Percentiles rank a stretch among this genome's conserved stretches.
Conservation (phyloP, 1,140 invertebrate genomes). For the Achroia grisella region DNA sequence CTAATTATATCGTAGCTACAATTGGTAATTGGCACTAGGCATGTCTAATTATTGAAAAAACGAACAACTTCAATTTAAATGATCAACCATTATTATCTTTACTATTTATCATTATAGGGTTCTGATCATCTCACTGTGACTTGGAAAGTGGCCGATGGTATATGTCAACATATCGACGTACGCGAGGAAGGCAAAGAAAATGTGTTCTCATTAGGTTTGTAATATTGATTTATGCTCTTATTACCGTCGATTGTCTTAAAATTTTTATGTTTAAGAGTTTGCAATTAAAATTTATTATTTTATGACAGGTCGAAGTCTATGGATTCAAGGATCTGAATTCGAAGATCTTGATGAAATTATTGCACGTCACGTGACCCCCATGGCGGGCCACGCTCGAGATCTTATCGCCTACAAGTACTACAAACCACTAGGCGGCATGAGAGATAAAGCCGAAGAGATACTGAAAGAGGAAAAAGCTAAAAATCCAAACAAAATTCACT, state of each 20-base stretch:
- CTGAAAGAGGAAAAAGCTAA: slow-evolving; percentile 90
- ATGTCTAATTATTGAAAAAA: no score
- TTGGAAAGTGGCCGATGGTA: slow-evolving; percentile 97
- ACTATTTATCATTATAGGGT: slow-evolving; percentile 76
- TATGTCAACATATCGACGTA: slow-evolving; percentile 97
- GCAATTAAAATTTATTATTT: slow-evolving; percentile 3
- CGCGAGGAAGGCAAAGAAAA: slow-evolving; percentile 98
- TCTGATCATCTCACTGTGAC: slow-evolving; percentile 97
- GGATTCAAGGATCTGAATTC: slow-evolving; percentile 93
- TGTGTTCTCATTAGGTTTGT: slow-evolving; percentile 92
- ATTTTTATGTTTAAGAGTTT: slow-evolving; percentile 13
- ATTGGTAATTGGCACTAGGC: no score
- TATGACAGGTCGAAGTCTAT: slow-evolving; percentile 77
- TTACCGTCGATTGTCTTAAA: background rate
- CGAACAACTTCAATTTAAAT: no score
- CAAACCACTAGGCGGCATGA: slow-evolving; percentile 81
- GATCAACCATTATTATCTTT: slow-evolving; percentile 6
- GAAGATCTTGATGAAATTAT: slow-evolving; percentile 99
- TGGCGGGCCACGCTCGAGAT: slow-evolving; percentile 94
- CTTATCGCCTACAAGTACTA: slow-evolving; percentile 95
- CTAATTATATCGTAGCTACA: no score
- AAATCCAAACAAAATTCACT: slow-evolving; percentile 92
- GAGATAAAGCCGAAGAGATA: slow-evolving; percentile 90
- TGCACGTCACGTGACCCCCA: slow-evolving; percentile 95
- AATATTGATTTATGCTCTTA: slow-evolving; percentile 3